Evolutionary conservation across 2,113 vertebrate genomes (phyloP), one percentile per base, ranked within the genome.

Genomic region (Pedetes capensis): DNA sequence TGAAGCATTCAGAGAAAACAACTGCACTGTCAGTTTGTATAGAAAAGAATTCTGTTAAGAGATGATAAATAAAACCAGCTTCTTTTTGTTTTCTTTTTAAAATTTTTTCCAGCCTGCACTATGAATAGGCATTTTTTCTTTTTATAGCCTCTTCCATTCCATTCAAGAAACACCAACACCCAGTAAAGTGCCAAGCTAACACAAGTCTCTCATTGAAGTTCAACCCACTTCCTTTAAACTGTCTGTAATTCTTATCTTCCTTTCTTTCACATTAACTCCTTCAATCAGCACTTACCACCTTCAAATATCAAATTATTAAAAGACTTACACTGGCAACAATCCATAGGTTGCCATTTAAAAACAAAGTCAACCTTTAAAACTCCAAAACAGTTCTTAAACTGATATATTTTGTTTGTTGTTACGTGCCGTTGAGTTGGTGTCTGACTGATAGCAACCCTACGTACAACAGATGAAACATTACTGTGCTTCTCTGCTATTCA

Each of bases 111-210:
- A 59, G 25, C n/a, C 37, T 22, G 29, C 9, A 18, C 49, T 75
- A n/a, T 20, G 9, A 89, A 23, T 72, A 86, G 32, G 22, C 18
- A 87, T 86, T 93, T 93, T 92, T 82, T 79, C 34, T 83, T 71
- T 85, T 94, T 89, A 79, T 17, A 75, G 10, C 11, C 59, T 92
- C 64, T 95, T 93, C 39, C 37, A 96, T 47, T 87, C 87, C 59
- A 94, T 76, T 91, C 51, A 87, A 85, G n/a, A 82, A 95, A 96
- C 23, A 95, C 20, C 29, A 72, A 68, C 13, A 96, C 11, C 25
- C 42, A 13, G 42, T 72, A 88, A 90, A 94, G 83, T 63, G 23
- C 53, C 72, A 95, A 18, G 27, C 27, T 87, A 42, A 64, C 8
- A 85, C 27, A 92, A 69, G 25, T 87, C 59, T 92, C 57, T 94